Conservation (phyloP, 2,888 invertebrate species). For the Drosophila testacea region DNA sequence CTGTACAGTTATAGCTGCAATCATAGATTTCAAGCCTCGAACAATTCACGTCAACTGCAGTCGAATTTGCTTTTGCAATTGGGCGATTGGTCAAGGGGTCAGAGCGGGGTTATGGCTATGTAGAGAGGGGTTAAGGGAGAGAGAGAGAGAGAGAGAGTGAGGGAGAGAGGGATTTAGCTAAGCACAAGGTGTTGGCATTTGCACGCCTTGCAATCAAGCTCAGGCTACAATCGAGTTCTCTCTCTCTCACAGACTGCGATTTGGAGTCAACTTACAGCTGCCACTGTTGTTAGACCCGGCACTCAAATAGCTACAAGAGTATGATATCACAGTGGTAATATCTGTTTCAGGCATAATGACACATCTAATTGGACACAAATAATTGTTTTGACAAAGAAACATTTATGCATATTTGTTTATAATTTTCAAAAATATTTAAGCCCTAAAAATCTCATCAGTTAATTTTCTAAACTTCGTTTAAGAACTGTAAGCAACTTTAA, state of each 20-base stretch:
- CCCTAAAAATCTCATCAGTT: too few relatives aligned
- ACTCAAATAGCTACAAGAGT: neutral
- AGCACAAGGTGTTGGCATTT: conserved; percentile 72
- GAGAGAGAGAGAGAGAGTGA: neutral
- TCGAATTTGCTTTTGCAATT: conserved; percentile 65
- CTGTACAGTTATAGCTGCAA: conserved; percentile 65
- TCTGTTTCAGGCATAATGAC: neutral
- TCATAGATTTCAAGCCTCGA: conserved; percentile 76
- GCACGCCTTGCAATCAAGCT: conserved; percentile 63
- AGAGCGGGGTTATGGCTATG: conserved; percentile 2
- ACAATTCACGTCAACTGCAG: conserved; percentile 79
- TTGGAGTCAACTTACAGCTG: conserved; percentile 18
- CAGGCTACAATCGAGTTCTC: conserved; percentile 7
- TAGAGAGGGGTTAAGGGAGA: neutral
- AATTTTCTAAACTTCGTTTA: too few relatives aligned
- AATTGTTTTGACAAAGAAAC: too few relatives aligned
- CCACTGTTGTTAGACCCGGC: conserved; percentile 8
- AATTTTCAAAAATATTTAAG: too few relatives aligned
- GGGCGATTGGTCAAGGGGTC: conserved; percentile 51
- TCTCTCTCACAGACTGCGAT: neutral
- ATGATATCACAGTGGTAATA: neutral
- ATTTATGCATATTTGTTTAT: too few relatives aligned
- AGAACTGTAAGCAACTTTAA: too few relatives aligned
- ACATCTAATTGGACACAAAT: too few relatives aligned
- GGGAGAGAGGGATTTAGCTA: neutral